These are phyloP conservation scores for Aphis craccivora DNA, from an alignment of 1,140 invertebrate genomes.

Conservation along the genomic window DNA sequence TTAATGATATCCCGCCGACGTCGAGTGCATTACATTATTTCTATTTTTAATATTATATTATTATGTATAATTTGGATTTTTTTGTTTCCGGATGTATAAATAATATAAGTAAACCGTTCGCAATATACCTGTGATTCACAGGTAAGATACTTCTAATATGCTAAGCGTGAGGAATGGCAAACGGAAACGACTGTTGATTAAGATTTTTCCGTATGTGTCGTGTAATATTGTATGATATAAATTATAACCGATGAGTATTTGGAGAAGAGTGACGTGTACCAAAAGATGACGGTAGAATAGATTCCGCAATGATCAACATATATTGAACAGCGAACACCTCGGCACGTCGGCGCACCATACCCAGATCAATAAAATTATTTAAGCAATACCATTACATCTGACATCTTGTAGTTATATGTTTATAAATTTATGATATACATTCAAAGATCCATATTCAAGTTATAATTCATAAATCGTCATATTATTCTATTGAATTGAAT, in stretches of 20 bases:
- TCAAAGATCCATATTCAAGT: neutral
- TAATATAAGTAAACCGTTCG: neutral
- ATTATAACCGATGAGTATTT: too few relatives aligned
- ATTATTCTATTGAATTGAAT: neutral
- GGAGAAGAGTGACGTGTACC: too few relatives aligned
- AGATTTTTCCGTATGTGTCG: too few relatives aligned
- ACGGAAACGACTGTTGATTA: too few relatives aligned
- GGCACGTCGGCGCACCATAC: too few relatives aligned
- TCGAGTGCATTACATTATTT: neutral
- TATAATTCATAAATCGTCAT: neutral
- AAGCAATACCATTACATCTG: neutral
- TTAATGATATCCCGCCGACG: conserved; percentile 47
- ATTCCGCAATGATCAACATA: too few relatives aligned
- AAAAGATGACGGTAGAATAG: too few relatives aligned
- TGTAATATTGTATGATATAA: too few relatives aligned
- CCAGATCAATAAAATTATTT: neutral
- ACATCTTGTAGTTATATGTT: neutral
- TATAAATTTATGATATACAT: neutral
- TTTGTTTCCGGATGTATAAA: conserved; percentile 2
- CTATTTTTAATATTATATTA: neutral
- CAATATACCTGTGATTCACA: too few relatives aligned
- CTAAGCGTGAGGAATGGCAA: too few relatives aligned
- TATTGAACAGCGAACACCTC: too few relatives aligned
- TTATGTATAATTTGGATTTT: neutral
- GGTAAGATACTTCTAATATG: too few relatives aligned